A percentile compares a stretch with the other conserved stretches of the same genome.
phyloP scores from a whole-genome alignment of 2,888 invertebrate genomes.

The Chromoteleia sp. region DNA sequence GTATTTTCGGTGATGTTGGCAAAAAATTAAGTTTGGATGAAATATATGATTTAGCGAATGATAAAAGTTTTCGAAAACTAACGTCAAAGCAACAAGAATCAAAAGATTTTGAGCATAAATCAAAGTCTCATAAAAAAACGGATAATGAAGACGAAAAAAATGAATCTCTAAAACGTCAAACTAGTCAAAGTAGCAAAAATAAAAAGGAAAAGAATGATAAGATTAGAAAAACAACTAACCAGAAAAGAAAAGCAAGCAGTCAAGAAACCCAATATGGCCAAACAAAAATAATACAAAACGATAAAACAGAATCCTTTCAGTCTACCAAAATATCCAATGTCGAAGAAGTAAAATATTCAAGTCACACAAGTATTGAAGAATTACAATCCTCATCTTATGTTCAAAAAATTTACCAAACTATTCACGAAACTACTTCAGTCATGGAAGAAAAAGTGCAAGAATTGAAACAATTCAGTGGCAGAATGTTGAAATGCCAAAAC shows the following conservation, averaged over 20 bases:
- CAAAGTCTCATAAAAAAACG: slow-evolving; percentile 67
- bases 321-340: slow-evolving; percentile 50
- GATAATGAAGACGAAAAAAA: slow-evolving; percentile 74
- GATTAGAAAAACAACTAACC: slow-evolving; percentile 11
- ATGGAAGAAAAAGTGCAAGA: slow-evolving; percentile 78
- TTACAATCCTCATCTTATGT: slow-evolving; percentile 77
- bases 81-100: slow-evolving; percentile 5
- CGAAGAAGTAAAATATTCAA: slow-evolving; percentile 74
- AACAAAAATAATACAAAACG: slow-evolving; percentile 31
- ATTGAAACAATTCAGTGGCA: slow-evolving; percentile 71
- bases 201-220: slow-evolving; percentile 46
- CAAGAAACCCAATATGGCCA: slow-evolving; percentile 26
- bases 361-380: slow-evolving; percentile 76
- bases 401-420: slow-evolving; percentile 79
- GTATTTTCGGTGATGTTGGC: slow-evolving; percentile 73
- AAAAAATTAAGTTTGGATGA: slow-evolving; percentile 75
- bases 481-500: slow-evolving; percentile 4
- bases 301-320: slow-evolving; percentile 56
- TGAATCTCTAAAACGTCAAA: slow-evolving; percentile 74
- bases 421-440: slow-evolving; percentile 78
- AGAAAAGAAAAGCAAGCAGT: slow-evolving; percentile 23
- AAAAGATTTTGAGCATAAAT: slow-evolving; percentile 74
- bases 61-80: slow-evolving; percentile 18
- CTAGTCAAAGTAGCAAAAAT: slow-evolving; percentile 73
- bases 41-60: slow-evolving; percentile 72